Conservation (phyloP, 2,113 vertebrate genomes). For the Rissa tridactyla region DNA sequence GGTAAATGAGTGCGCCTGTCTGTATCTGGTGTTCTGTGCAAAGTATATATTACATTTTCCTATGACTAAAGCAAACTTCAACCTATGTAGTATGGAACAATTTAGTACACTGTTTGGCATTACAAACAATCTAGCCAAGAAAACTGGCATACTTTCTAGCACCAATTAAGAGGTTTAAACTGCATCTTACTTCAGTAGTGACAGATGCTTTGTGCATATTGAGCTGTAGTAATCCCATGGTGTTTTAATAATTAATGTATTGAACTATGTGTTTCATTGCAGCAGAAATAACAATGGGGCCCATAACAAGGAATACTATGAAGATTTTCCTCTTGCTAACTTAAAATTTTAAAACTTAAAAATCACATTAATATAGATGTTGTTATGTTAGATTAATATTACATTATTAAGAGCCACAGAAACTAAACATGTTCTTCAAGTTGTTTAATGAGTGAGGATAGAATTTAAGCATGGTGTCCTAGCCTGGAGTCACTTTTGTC, state of each 20-base stretch:
- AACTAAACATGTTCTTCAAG: neutral
- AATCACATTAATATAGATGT: neutral
- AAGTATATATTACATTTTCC: neutral
- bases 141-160: neutral
- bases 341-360: neutral
- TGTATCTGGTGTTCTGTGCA: neutral
- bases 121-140: neutral
- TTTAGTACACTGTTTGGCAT: neutral
- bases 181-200: neutral
- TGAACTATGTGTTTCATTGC: neutral
- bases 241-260: neutral
- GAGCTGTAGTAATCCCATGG: neutral
- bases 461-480: neutral
- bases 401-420: neutral
- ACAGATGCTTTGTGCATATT: neutral
- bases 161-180: neutral
- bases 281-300: neutral
- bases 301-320: neutral
- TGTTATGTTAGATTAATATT: neutral
- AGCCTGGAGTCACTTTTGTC: neutral
- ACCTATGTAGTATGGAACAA: neutral
- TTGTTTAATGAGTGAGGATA: neutral
- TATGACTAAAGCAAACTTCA: rapidly evolving
- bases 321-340: neutral
- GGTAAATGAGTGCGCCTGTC: neutral